Evolutionary conservation across 1,140 invertebrate genomes (phyloP).

Genomic region (Leptestheria dahalacensis): DNA sequence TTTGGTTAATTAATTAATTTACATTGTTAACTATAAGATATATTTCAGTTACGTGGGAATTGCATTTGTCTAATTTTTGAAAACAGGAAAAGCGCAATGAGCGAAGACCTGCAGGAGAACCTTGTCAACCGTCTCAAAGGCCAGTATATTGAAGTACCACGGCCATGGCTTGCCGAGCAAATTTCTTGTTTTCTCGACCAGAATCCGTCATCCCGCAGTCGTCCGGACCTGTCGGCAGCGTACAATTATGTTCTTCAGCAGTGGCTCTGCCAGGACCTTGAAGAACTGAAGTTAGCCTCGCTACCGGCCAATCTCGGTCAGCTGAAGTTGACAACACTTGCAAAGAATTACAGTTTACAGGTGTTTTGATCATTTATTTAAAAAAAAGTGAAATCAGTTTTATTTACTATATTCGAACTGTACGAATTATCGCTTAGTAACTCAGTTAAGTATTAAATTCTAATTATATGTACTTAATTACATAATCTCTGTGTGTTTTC

Average conservation of each 20-base stretch:
- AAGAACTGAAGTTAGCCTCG: background rate
- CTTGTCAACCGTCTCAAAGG: background rate
- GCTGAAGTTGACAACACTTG: background rate
- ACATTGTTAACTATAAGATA: background rate
- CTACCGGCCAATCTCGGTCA: background rate
- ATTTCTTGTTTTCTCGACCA: background rate
- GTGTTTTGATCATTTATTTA: too few relatives aligned
- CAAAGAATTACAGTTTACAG: background rate
- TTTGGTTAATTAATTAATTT: background rate
- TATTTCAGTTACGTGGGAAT: background rate
- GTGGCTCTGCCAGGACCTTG: background rate
- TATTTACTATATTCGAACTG: too few relatives aligned
- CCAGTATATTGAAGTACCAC: background rate
- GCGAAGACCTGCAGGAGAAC: background rate
- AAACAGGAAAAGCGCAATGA: background rate
- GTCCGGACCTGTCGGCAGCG: background rate
- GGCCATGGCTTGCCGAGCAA: background rate
- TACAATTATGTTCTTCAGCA: background rate
- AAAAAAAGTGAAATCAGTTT: too few relatives aligned
- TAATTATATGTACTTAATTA: too few relatives aligned
- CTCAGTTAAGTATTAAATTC: too few relatives aligned
- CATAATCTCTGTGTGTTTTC: conserved; percentile 2
- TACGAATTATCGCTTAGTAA: too few relatives aligned
- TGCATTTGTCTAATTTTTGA: background rate
- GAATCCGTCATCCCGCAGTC: background rate